phyloP scores from a whole-genome alignment of 2,113 vertebrate species.

The Xenus cinereus region DNA sequence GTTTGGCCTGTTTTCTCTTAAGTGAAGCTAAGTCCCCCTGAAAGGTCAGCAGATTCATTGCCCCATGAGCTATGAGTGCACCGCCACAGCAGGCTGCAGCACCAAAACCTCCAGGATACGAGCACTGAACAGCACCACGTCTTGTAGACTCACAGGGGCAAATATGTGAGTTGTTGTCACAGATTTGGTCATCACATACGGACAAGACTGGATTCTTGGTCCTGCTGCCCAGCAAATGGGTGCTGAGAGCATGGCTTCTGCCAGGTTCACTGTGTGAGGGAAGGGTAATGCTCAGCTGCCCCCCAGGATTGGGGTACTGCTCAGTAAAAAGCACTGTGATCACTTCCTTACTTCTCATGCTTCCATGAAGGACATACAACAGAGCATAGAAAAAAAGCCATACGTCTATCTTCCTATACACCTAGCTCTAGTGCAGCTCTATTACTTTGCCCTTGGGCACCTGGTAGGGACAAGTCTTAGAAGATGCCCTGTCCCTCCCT shows the following conservation, averaged over 20 bases:
- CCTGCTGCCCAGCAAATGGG: not conserved
- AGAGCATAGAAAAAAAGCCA: not conserved
- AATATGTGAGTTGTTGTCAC: not conserved
- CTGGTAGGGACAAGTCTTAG: not conserved
- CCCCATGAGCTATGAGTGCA: not conserved
- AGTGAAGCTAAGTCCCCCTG: not conserved
- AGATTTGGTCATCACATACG: not conserved
- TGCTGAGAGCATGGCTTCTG: not conserved
- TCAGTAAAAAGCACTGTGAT: not conserved
- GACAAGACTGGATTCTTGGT: not conserved
- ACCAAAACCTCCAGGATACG: not conserved
- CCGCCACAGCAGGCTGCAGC: not conserved
- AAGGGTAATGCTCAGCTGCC: not conserved
- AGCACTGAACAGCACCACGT: not conserved
- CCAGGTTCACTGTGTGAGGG: not conserved
- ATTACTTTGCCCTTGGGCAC: not conserved
- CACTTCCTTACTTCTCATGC: not conserved
- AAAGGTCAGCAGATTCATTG: not conserved
- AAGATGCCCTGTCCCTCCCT: not conserved
- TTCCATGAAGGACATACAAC: not conserved
- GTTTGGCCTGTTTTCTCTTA: not conserved
- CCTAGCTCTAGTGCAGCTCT: not conserved
- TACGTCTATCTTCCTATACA: not conserved
- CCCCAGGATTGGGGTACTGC: not conserved
- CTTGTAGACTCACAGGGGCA: not conserved